phyloP scores from a whole-genome alignment of 2,797 vertebrate species.

The Adelosebastes latens region DNA sequence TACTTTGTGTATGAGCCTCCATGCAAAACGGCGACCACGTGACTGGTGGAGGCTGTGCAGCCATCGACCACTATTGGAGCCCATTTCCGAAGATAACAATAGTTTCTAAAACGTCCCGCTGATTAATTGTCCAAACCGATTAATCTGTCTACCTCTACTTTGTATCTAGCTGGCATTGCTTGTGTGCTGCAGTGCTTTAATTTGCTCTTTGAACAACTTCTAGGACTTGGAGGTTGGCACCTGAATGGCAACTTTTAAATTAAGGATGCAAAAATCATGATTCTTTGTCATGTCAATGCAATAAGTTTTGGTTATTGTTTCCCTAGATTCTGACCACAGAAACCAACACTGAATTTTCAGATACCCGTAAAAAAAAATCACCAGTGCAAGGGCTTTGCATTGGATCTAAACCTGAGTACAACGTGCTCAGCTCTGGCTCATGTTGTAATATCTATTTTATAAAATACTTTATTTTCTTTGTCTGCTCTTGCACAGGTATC shows the following conservation, averaged over 20 bases:
- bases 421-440: neutral
- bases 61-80: too few relatives aligned
- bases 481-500: neutral
- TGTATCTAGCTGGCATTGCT: constrained; percentile 19
- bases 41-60: too few relatives aligned
- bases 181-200: neutral
- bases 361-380: neutral
- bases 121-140: too few relatives aligned
- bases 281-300: neutral
- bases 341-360: neutral
- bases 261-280: neutral
- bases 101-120: too few relatives aligned
- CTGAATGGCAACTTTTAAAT: constrained; percentile 11
- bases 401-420: neutral
- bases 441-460: neutral
- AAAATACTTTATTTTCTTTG: neutral
- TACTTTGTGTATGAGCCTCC: too few relatives aligned
- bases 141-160: neutral
- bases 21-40: rapidly evolving
- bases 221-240: neutral
- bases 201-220: constrained; percentile 18
- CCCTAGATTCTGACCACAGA: neutral
- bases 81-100: too few relatives aligned
- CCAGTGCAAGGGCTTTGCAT: neutral
- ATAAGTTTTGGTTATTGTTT: neutral